Conservation (phyloP, 2,888 invertebrate species). For the Amphipoea lucens region DNA sequence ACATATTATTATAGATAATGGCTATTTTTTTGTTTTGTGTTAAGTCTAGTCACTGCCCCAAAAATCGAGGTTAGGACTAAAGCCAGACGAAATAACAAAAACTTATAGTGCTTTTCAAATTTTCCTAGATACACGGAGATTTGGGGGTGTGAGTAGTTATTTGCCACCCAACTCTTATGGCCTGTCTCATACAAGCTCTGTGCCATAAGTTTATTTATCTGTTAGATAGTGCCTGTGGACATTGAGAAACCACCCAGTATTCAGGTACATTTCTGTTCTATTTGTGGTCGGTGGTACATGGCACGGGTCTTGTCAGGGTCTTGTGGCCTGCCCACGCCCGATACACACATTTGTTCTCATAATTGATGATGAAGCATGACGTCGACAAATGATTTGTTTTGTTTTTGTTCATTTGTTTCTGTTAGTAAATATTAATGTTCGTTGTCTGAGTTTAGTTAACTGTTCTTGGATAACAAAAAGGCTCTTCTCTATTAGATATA, state of each 20-base stretch:
- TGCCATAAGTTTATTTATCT: not conserved
- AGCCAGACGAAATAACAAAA: constrained; percentile 13
- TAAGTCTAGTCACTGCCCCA: not conserved
- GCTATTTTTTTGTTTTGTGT: not conserved
- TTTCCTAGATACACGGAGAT: not conserved
- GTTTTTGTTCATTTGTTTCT: constrained; percentile 28
- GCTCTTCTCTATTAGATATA: not conserved
- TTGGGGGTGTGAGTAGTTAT: not conserved
- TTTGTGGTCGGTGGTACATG: constrained; percentile 31
- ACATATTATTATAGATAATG: not conserved
- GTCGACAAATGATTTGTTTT: constrained; percentile 37
- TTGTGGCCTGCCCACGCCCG: constrained; percentile 26
- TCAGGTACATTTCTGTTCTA: constrained; percentile 7
- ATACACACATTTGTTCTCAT: constrained; percentile 33
- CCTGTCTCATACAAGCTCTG: not conserved
- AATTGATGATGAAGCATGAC: constrained; percentile 47
- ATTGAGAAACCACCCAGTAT: not conserved
- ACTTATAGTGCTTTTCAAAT: constrained; percentile 14
- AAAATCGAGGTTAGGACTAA: not conserved
- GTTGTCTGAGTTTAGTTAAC: not conserved
- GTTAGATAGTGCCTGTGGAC: not conserved
- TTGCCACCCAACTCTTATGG: not conserved
- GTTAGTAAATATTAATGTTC: not conserved
- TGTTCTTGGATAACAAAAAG: not conserved
- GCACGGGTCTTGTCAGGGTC: not conserved